Evolutionary conservation across 2,113 vertebrate species (phyloP), one percentile per base, ranked within the genome.

Genomic region (Lepus timidus): DNA sequence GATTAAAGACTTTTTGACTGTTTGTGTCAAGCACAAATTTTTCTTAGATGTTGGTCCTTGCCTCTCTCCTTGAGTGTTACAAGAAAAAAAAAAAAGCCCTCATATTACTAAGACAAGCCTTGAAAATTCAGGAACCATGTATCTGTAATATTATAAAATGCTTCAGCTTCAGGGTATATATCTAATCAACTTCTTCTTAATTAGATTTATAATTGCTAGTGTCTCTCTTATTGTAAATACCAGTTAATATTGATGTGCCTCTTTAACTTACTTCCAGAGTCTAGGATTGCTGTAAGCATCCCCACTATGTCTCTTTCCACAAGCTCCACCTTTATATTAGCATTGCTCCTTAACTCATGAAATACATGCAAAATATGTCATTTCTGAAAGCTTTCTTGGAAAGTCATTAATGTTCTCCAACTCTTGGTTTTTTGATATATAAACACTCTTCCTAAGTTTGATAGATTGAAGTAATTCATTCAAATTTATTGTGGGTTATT

Each of bases 141-240:
- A 22, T 74, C 12, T 44, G 22, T 88, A 71, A 68, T 80, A 82
- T 81, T 6, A 94, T 79, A 95, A 55, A 29, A 96, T 44, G 20
- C 4, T 92, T 98, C 86, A 89, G 67, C 79, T 96, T 33, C 29
- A 95, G 55, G 19, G 55, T 95, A 97, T 19, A 44, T 95, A 55
- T 20, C 55, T 51, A 97, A 93, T 97, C 78, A 97, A 90, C 95
- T 95, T 29, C 3, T 96, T 67, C 55, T 97, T 97, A 96, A 97
- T 98, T 97, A 95, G 71, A 62, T 96, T 96, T 96, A 86, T 96
- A 97, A 98, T 97, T 97, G 95, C 89, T 90, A 95, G 36, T 97
- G 95, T 96, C 44, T 97, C 17, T 92, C 85, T 97, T 78, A 96
- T 98, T 97, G 96, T 87, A 95, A 95, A 97, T 88, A 96, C 39